Percentiles rank a stretch among this genome's conserved stretches.
phyloP scores from a whole-genome alignment of 2,888 invertebrate species.

The Cosmia trapezina region DNA sequence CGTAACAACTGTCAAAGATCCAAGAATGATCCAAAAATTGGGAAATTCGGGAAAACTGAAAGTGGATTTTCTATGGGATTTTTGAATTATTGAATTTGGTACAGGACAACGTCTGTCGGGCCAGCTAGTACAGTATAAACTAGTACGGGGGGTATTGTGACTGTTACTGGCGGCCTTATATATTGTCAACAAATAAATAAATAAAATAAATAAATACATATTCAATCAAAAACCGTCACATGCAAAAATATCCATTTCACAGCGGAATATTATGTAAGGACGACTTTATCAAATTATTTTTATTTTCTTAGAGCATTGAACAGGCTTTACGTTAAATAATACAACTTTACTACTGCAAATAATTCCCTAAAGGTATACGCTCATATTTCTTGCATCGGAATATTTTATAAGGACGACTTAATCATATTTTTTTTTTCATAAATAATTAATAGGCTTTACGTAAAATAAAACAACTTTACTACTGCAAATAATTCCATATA shows the following conservation, averaged over 20 bases:
- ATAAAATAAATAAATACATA: too few species aligned
- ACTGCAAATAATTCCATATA: neutral
- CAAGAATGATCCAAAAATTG: too few species aligned
- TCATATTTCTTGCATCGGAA: slow-evolving; percentile 39
- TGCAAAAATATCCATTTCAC: neutral
- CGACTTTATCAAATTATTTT: neutral
- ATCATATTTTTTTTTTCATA: neutral
- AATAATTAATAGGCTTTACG: neutral
- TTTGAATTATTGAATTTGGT: too few species aligned
- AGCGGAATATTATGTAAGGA: neutral
- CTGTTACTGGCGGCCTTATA: too few species aligned
- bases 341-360: slow-evolving; percentile 1
- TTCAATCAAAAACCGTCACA: neutral
- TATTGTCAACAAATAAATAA: too few species aligned
- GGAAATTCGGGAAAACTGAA: too few species aligned
- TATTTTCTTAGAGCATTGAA: neutral
- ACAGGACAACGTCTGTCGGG: too few species aligned
- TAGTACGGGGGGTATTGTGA: too few species aligned
- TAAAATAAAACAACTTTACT: slow-evolving; percentile 1
- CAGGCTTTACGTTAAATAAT: neutral
- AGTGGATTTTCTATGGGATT: too few species aligned
- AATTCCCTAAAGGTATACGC: neutral
- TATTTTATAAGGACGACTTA: neutral
- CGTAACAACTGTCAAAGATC: too few species aligned
- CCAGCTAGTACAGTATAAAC: too few species aligned